Percentiles rank a stretch among this genome's conserved stretches.
Evolutionary conservation across 2,797 vertebrate genomes (phyloP).

Genomic region (Pseudochaenichthys georgianus): DNA sequence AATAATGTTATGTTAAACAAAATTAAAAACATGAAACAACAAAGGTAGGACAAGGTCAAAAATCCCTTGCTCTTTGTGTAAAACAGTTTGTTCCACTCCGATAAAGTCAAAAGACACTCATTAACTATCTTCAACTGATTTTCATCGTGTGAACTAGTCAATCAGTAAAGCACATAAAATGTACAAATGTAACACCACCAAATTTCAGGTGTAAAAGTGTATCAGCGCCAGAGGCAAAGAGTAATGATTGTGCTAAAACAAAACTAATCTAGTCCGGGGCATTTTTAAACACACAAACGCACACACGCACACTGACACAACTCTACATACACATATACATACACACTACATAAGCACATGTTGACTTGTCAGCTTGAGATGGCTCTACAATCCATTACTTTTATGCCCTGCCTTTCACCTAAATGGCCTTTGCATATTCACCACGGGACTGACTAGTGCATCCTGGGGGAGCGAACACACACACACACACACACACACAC

Average conservation of each 20-base stretch:
- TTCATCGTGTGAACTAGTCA: constrained; percentile 82
- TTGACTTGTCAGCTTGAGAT: constrained; percentile 85
- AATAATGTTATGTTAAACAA: background rate
- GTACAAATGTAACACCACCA: constrained; percentile 73
- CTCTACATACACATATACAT: constrained; percentile 36
- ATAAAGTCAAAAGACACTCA: constrained; percentile 72
- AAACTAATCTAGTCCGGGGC: constrained; percentile 72
- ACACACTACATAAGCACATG: constrained; percentile 73
- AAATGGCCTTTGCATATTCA: constrained; percentile 94
- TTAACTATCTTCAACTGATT: constrained; percentile 78
- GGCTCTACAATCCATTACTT: constrained; percentile 91
- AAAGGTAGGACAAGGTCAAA: constrained; percentile 45
- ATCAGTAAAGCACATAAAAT: constrained; percentile 79
- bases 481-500: constrained; percentile 21
- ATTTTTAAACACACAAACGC: constrained; percentile 7
- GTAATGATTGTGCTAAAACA: constrained; percentile 90
- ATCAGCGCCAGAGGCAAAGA: constrained; percentile 80
- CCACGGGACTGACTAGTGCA: constrained; percentile 76
- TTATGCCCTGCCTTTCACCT: constrained; percentile 90
- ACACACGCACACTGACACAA: too few species aligned
- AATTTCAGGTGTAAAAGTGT: constrained; percentile 74
- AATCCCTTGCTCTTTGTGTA: constrained; percentile 47
- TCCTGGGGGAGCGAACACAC: constrained; percentile 62
- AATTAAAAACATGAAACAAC: background rate
- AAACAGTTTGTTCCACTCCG: constrained; percentile 72